A percentile compares a stretch with the other conserved stretches of the same genome.
These are phyloP conservation scores for Amitus sp. DNA, from an alignment of 2,888 invertebrate genomes.

Conservation along the genomic window DNA sequence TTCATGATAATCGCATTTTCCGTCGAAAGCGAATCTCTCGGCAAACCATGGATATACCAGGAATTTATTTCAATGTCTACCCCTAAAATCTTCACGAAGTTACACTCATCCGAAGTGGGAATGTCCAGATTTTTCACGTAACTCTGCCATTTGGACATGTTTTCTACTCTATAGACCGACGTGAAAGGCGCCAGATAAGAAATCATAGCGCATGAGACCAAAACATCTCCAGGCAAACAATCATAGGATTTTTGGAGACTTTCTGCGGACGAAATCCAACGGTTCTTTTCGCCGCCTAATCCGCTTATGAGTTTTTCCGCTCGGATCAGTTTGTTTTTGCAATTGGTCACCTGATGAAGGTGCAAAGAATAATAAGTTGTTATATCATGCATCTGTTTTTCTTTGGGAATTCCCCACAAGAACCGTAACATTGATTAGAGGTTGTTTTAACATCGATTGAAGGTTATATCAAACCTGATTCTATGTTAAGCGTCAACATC, in stretches of 20 bases:
- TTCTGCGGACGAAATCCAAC: slow-evolving; percentile 84
- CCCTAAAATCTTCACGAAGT: slow-evolving; percentile 80
- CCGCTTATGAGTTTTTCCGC: slow-evolving; percentile 91
- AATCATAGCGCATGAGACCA: slow-evolving; percentile 88
- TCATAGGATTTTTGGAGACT: slow-evolving; percentile 80
- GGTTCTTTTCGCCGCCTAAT: slow-evolving; percentile 86
- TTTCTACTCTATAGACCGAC: slow-evolving; percentile 71
- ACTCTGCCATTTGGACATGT: slow-evolving; percentile 78
- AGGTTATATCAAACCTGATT: too few species aligned
- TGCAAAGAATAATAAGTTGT: neutral
- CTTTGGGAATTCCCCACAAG: too few species aligned
- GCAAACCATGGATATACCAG: slow-evolving; percentile 85
- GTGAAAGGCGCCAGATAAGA: slow-evolving; percentile 91
- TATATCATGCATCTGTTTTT: too few species aligned
- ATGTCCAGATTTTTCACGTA: slow-evolving; percentile 76
- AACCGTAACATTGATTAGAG: too few species aligned
- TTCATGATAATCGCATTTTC: slow-evolving; percentile 88
- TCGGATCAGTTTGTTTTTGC: slow-evolving; percentile 84
- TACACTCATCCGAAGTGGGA: slow-evolving; percentile 80
- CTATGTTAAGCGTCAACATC: too few species aligned
- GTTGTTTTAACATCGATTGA: too few species aligned
- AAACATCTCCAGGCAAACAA: slow-evolving; percentile 87
- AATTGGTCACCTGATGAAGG: slow-evolving; percentile 59
- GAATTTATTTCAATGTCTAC: slow-evolving; percentile 87
- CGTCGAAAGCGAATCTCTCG: slow-evolving; percentile 83